Evolutionary conservation across 2,113 vertebrate species (phyloP), one percentile per base, ranked within the genome.

Genomic region (Myotis brandtii): DNA sequence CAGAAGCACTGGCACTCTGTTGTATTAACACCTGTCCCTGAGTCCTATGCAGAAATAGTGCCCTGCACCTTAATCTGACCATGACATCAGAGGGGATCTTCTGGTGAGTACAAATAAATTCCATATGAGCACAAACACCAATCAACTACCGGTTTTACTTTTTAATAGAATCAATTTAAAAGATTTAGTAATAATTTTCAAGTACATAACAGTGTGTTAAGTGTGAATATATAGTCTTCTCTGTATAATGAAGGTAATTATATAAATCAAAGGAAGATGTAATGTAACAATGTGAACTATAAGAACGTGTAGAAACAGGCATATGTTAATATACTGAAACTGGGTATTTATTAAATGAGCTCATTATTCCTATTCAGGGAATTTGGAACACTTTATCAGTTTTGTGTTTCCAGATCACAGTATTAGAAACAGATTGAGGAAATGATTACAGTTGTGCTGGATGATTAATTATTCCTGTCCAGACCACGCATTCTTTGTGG

Each of bases 1-100:
- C 6, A 5, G 25, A 54, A 20, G 2, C 9, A 16, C 4, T 40
- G 27, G 37, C 21, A 13, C 11, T 14, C 0, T 0, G 21, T 37
- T 30, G 3, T 13, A 9, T 17, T 1, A 18, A 5, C 9, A 25
- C 25, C 5, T 8, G 1, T 6, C 3, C 48, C 32, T 5, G 9
- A 34, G 37, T n/a, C 16, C 52, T 5, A 0, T 5, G 1, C 5
- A 62, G 62, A 48, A 70, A 12, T 3, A 5, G 10, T 1, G 2
- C 3, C 18, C 30, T 3, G 10, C 1, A 0, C 23, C 25, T 46
- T 14, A 1, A 6, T 9, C 46, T 14, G 34, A 11, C 30, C 56
- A 1, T 0, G 2, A 1, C 30, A 0, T 2, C 0, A 6, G 9
- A n/a, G 43, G 9, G 4, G 12, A 27, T 18, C 27, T 64, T 54